A percentile compares a stretch with the other conserved stretches of the same genome.
These are phyloP conservation scores for Periplaneta americana DNA, from an alignment of 1,140 invertebrate species.

Conservation along the genomic window DNA sequence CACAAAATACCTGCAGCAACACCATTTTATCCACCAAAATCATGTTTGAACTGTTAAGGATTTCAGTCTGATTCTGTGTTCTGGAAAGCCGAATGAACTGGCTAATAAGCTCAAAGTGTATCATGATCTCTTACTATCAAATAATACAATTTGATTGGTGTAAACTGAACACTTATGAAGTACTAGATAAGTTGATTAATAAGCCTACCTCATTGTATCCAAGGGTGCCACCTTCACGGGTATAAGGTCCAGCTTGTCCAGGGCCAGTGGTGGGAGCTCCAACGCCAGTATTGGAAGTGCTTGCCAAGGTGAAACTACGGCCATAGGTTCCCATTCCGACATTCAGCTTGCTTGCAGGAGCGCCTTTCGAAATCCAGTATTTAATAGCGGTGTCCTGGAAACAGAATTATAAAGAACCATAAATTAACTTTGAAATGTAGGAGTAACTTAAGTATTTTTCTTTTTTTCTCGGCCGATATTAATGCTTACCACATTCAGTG, in stretches of 20 bases:
- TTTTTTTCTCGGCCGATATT: neutral
- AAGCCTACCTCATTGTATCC: slow-evolving; percentile 77
- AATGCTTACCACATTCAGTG: neutral
- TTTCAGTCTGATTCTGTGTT: too few species aligned
- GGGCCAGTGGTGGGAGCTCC: slow-evolving; percentile 45
- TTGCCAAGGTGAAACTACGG: slow-evolving; percentile 41
- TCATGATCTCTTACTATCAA: too few species aligned
- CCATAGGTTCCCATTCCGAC: slow-evolving; percentile 49
- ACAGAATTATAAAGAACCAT: neutral
- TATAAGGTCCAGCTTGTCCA: slow-evolving; percentile 62
- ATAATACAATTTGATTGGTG: too few species aligned
- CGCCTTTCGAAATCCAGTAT: slow-evolving; percentile 41
- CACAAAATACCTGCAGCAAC: too few species aligned
- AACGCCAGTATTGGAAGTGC: slow-evolving; percentile 32
- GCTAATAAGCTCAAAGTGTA: too few species aligned
- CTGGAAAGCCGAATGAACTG: too few species aligned
- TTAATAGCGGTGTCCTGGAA: slow-evolving; percentile 24
- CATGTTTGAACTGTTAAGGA: too few species aligned
- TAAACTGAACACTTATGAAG: too few species aligned
- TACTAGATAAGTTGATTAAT: too few species aligned
- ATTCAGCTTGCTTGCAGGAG: slow-evolving; percentile 41
- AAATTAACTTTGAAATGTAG: neutral
- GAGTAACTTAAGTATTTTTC: neutral
- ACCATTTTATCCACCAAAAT: too few species aligned
- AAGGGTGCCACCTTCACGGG: slow-evolving; percentile 57